Conservation (phyloP, 2,797 vertebrate species). For the Micropoecilia bifurca region DNA sequence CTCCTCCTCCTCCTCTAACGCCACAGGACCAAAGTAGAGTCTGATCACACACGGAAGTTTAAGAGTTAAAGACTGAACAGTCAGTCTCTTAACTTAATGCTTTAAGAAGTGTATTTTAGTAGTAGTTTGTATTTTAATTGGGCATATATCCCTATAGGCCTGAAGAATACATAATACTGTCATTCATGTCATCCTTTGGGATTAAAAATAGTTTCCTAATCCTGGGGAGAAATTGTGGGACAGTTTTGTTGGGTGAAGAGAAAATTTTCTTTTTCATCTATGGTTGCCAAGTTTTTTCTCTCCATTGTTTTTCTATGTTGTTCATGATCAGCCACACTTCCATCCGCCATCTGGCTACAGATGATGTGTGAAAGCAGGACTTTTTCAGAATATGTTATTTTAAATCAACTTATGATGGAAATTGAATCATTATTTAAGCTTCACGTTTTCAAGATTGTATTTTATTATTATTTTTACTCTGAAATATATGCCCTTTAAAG, state of each 20-base stretch:
- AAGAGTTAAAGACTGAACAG: background rate
- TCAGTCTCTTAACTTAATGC: background rate
- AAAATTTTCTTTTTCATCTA: background rate
- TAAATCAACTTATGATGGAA: background rate
- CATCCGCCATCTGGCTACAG: background rate
- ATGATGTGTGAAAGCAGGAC: background rate
- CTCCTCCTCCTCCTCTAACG: slow-evolving; percentile 33
- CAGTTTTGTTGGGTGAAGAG: background rate
- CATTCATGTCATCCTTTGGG: too few species aligned
- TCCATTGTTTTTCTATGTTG: background rate
- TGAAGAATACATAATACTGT: too few species aligned
- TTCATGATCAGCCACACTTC: background rate
- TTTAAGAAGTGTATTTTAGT: slow-evolving; percentile 22
- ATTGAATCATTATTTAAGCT: background rate
- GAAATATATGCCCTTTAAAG: background rate
- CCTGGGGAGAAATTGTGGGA: background rate
- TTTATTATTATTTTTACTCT: too few species aligned
- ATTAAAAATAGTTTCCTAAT: background rate
- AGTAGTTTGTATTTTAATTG: slow-evolving; percentile 16
- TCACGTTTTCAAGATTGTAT: background rate
- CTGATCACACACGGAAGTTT: slow-evolving; percentile 9
- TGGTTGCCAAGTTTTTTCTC: background rate
- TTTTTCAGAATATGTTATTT: background rate
- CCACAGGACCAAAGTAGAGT: slow-evolving; percentile 58
- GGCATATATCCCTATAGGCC: background rate